Conservation (phyloP, 2,797 vertebrate species). For the Alfaro cultratus region DNA sequence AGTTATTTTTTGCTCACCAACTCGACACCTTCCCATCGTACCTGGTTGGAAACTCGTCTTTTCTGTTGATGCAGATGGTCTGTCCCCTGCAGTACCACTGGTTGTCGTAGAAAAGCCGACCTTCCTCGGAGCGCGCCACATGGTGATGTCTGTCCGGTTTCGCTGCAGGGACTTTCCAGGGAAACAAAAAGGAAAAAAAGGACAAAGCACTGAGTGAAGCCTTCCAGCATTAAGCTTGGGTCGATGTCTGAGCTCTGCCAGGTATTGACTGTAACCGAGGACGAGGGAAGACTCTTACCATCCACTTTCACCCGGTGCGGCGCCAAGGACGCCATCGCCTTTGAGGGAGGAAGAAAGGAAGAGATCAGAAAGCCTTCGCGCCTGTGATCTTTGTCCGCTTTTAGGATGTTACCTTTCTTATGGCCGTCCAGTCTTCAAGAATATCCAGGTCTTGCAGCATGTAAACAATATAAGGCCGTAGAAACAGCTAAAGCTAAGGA, state of each 20-base stretch:
- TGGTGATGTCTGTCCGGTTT: constrained; percentile 86
- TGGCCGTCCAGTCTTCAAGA: constrained; percentile 99
- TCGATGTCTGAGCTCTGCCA: constrained; percentile 46
- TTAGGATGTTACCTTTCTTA: constrained; percentile 88
- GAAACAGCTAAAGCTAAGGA: constrained; percentile 77
- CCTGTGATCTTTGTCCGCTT: not conserved
- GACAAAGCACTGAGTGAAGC: constrained; percentile 23
- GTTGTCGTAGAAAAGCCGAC: constrained; percentile 93
- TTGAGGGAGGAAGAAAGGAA: constrained; percentile 40
- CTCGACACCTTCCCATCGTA: constrained; percentile 31
- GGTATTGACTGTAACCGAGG: constrained; percentile 50
- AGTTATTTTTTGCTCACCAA: not conserved
- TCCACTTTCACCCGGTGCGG: constrained; percentile 95
- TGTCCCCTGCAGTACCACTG: constrained; percentile 97
- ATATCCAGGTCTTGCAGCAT: constrained; percentile 99
- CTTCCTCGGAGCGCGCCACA: constrained; percentile 92
- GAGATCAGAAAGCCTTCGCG: constrained; percentile 31
- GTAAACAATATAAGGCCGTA: constrained; percentile 98
- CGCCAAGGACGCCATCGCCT: constrained; percentile 96
- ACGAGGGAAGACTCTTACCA: constrained; percentile 81
- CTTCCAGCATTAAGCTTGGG: constrained; percentile 21
- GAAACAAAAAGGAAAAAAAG: not conserved
- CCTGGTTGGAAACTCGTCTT: constrained; percentile 97
- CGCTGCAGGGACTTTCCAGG: constrained; percentile 35
- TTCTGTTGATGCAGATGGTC: constrained; percentile 96